These are phyloP conservation scores for Plemyria rubiginata DNA, from an alignment of 2,888 invertebrate genomes.

Conservation along the genomic window DNA sequence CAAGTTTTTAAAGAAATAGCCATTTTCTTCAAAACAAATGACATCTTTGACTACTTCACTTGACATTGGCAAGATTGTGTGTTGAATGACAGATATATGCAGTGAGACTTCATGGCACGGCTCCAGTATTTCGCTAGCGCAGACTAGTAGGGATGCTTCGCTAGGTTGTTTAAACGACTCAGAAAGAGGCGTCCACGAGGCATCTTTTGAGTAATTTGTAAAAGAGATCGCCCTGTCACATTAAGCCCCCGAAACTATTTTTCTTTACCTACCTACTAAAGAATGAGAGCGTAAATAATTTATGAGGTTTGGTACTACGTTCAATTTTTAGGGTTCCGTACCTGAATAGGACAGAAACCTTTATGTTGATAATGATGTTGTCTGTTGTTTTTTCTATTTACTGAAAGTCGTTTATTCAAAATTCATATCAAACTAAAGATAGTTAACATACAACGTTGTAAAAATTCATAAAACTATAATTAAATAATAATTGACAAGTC, in stretches of 20 bases:
- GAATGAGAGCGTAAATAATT: conserved; percentile 54
- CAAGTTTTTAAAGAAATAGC: too few relatives aligned
- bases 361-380: not conserved
- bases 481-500: too few relatives aligned
- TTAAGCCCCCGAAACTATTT: conserved; percentile 44
- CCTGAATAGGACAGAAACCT: not conserved
- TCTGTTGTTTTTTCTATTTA: not conserved
- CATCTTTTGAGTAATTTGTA: not conserved
- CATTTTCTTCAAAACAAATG: too few relatives aligned
- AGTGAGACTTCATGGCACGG: too few relatives aligned
- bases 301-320: conserved; percentile 47
- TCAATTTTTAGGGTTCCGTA: conserved; percentile 28
- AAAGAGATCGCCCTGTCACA: conserved; percentile 30
- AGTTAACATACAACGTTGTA: too few relatives aligned
- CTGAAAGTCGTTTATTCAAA: not conserved
- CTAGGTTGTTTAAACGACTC: not conserved
- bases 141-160: too few relatives aligned
- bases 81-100: too few relatives aligned
- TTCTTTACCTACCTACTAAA: conserved; percentile 38
- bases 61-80: too few relatives aligned
- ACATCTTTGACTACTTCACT: too few relatives aligned
- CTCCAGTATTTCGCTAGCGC: too few relatives aligned
- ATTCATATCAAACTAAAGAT: too few relatives aligned
- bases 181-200: not conserved
- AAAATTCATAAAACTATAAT: too few relatives aligned